These are phyloP conservation scores for Rachycentron canadum DNA, from an alignment of 2,797 vertebrate genomes.

Conservation along the genomic window DNA sequence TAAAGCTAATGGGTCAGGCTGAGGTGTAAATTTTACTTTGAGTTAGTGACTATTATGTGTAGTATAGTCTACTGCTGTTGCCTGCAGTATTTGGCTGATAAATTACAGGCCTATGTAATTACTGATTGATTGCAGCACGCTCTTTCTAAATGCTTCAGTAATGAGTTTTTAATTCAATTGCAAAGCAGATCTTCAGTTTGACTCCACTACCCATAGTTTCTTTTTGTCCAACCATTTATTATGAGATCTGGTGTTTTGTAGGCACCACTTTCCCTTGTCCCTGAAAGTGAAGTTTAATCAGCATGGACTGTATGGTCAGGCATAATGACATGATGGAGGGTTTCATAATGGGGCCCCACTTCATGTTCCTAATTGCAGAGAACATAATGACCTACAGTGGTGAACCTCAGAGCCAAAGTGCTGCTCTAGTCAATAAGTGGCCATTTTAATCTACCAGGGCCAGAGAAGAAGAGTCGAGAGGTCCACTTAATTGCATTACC, in stretches of 20 bases:
- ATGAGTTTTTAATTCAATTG: constrained; percentile 59
- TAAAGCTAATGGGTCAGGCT: neutral
- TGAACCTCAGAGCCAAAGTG: constrained; percentile 72
- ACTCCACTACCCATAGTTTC: constrained; percentile 28
- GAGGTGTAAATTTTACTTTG: constrained; percentile 2
- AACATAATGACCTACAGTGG: constrained; percentile 67
- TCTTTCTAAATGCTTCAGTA: constrained; percentile 39
- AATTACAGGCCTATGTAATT: constrained; percentile 43
- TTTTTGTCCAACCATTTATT: constrained; percentile 24
- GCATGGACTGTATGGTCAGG: constrained; percentile 43
- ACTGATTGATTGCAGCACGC: constrained; percentile 44
- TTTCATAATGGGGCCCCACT: constrained; percentile 70
- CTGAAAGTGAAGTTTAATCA: constrained; percentile 50
- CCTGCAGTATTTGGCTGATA: constrained; percentile 45
- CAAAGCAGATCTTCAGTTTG: constrained; percentile 34
- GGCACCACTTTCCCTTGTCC: constrained; percentile 2
- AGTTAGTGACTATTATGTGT: constrained; percentile 10
- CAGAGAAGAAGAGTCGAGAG: constrained; percentile 52
- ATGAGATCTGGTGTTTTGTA: constrained; percentile 20
- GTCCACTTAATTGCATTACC: constrained; percentile 54
- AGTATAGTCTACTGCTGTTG: constrained; percentile 9
- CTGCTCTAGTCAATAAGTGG: constrained; percentile 77
- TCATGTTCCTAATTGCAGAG: constrained; percentile 77
- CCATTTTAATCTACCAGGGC: constrained; percentile 70
- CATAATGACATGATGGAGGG: constrained; percentile 68